Base-by-base conservation (phyloP, 2,113 vertebrate species). In the Nycticryphes semicollaris region DNA sequence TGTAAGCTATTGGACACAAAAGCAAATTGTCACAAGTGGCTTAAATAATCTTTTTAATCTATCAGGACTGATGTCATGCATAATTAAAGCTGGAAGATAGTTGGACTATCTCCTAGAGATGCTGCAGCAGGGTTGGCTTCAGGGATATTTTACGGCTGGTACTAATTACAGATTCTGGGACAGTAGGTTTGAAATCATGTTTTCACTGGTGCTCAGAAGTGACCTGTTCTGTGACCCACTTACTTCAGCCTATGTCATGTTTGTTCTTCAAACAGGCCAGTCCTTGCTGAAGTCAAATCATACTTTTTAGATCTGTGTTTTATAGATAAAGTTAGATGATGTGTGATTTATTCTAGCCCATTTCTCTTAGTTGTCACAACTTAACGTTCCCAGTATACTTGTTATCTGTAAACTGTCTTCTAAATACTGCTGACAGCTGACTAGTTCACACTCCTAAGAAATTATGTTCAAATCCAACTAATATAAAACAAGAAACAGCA, bases 111-210 rank as follows among this genome's bases (percentile, higher is more conserved):
- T 94, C 69, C 57, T 95, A n/a, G 69, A 82, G 83, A 45, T 78
- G 45, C 66, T 94, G 27, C 45, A 20, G 47, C 35, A 77, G 82
- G 19, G 2, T 33, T 94, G 60, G 33, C 79, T 91, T 78, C 43
- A 50, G 80, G 48, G 64, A 3, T 77, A 45, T 60, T 64, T 54
- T 68, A 20, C 77, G 83, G 41, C 74, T 93, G 37, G 33, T 59
- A 33, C 47, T 87, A 39, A 72, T 95, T 82, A 62, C 89, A 45
- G 69, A 69, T 94, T 94, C 87, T 87, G 67, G 87, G 62, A 69
- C 67, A 54, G 51, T 47, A 54, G 84, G 51, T 63, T 87, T 84
- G 73, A 76, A 90, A 50, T 81, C 37, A 9, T 70, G 59, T 72
- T 96, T 95, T 90, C 53, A 62, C 16, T 78, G 43, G 33, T 72